These are phyloP conservation scores for Microvelia longipes DNA, from an alignment of 1,140 invertebrate genomes.

Conservation along the genomic window DNA sequence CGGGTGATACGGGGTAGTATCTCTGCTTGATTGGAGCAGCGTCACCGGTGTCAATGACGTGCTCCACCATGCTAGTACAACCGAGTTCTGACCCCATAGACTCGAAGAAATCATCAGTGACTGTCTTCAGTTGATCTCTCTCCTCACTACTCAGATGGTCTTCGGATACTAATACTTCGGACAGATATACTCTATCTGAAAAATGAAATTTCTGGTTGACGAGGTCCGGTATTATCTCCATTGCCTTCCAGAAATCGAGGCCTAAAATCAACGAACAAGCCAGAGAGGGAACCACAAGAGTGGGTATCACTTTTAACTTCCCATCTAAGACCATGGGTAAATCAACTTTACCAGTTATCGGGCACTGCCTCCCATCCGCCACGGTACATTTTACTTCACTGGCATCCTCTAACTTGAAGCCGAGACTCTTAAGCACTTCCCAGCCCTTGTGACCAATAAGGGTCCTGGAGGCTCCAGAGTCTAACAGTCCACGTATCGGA, in stretches of 20 bases:
- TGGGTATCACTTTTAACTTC: neutral
- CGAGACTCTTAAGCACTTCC: neutral
- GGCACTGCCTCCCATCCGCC: neutral
- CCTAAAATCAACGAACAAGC: neutral
- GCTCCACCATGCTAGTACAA: neutral
- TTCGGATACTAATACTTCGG: neutral
- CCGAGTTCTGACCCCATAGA: neutral
- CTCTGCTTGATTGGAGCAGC: conserved; percentile 12
- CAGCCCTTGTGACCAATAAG: neutral
- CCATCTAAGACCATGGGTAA: neutral
- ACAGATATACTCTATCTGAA: neutral
- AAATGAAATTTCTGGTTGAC: neutral
- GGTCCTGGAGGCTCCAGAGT: neutral
- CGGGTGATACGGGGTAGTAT: conserved; percentile 10
- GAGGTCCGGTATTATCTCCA: neutral
- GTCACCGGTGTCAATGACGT: neutral
- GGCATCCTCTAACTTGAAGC: neutral
- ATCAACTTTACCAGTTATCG: neutral
- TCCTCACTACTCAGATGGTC: neutral
- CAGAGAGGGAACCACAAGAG: neutral
- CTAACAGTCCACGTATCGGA: neutral
- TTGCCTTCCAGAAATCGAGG: neutral
- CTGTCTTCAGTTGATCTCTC: neutral
- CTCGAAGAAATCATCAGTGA: neutral
- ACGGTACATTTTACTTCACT: neutral